These are phyloP conservation scores for Girardinus metallicus DNA, from an alignment of 2,797 vertebrate genomes.

Conservation along the genomic window DNA sequence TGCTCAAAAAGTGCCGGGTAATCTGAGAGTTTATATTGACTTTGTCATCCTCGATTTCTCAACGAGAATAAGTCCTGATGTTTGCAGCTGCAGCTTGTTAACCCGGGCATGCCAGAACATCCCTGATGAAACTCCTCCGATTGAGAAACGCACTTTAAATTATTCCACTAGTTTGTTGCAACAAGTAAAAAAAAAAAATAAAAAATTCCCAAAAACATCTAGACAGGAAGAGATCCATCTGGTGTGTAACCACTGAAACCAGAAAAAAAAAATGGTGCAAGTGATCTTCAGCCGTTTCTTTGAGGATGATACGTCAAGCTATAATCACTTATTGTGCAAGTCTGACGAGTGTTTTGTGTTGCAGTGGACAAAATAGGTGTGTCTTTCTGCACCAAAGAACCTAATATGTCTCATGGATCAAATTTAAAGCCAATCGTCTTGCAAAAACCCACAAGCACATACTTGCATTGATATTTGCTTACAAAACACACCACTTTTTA, in stretches of 20 bases:
- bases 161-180: too few species aligned
- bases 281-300: constrained; percentile 30
- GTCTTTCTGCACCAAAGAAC: constrained; percentile 5
- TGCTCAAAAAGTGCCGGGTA: background rate
- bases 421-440: background rate
- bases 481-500: background rate
- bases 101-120: constrained; percentile 38
- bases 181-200: too few species aligned
- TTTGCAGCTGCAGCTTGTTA: constrained; percentile 33
- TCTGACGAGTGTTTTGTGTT: constrained; percentile 41
- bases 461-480: background rate
- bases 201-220: too few species aligned
- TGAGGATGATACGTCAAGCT: constrained; percentile 30
- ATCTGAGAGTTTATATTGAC: background rate
- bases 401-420: background rate
- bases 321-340: constrained; percentile 41
- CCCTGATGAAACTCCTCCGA: constrained; percentile 25
- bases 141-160: constrained; percentile 54
- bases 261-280: constrained; percentile 30
- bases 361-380: constrained; percentile 26
- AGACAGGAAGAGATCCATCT: constrained; percentile 37
- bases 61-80: constrained; percentile 24
- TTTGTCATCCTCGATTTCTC: constrained; percentile 4
- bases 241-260: constrained; percentile 22
- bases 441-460: background rate